Evolutionary conservation across 2,888 invertebrate genomes (phyloP), one percentile per base, ranked within the genome.

Genomic region (Didymodactylos carnosus): DNA sequence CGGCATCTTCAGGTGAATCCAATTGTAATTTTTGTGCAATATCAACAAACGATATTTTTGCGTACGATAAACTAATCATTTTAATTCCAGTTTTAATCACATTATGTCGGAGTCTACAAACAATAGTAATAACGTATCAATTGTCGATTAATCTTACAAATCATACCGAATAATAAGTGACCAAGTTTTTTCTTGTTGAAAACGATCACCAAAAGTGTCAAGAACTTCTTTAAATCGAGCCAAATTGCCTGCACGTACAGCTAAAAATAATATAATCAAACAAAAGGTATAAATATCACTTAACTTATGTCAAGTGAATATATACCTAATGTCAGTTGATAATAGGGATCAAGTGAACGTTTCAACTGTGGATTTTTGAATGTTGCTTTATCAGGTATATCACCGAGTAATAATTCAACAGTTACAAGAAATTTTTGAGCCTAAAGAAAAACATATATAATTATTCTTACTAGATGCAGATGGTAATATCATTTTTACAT

Each of bases 71-170:
- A 2, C 94, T 94, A 83, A 99, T 97, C 71, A 93, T 91, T 46
- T 95, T 88, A 73, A 97, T 91, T 0, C 94, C 95, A 16, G 98
- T 97, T 85, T 97, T 97, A 80, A 99, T 97, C 1, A 99, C 98
- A 85, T 98, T 99, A 83, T 98, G 98, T 73, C 95, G 88, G 73
- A 99, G 86, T 76, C 98, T 89, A 69, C 14, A 5, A 39, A 23
- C 19, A n/a, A 51, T 27, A n/a, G n/a, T n/a, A n/a, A 43, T 13
- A 43, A 43, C 13, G 43, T 14, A 23, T 16, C 14, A 53, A n/a
- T n/a, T n/a, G 62, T 16, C 13, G 19, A 43, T 19, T 19, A 19
- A 19, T 13, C 8, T 23, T 10, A n/a, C 8, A 23, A 27, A 16
- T 7, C 53, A 16, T 14, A 73, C 46, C 69, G 43, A 70, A 97